These are phyloP conservation scores for Tuberolachnus salignus DNA, from an alignment of 2,888 invertebrate genomes.

Conservation along the genomic window DNA sequence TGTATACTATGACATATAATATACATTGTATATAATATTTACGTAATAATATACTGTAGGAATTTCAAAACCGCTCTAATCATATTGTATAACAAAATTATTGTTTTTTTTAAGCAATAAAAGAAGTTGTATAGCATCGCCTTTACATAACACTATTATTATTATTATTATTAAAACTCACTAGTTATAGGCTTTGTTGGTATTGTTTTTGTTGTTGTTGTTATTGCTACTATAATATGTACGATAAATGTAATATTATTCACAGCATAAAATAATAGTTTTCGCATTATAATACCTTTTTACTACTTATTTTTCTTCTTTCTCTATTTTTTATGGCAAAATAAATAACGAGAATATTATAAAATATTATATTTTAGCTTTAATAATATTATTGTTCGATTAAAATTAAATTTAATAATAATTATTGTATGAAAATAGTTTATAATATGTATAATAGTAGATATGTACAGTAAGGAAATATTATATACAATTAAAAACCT, in stretches of 20 bases:
- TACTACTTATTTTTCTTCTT: not conserved
- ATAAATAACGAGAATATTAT: no score
- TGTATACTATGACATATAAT: not conserved
- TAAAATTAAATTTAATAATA: no score
- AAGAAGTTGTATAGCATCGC: no score
- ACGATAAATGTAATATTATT: not conserved
- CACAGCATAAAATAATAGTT: not conserved
- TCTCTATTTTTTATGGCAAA: conserved; percentile 7
- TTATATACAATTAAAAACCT: not conserved
- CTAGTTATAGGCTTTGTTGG: conserved; percentile 23
- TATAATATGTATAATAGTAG: no score
- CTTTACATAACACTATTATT: no score
- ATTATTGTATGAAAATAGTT: no score
- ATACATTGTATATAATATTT: not conserved
- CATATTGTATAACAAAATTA: not conserved
- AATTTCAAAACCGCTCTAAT: not conserved
- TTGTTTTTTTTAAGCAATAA: not conserved
- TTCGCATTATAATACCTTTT: not conserved
- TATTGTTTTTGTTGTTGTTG: conserved; percentile 7
- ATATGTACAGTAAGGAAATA: no score
- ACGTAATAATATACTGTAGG: not conserved
- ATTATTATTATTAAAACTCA: no score
- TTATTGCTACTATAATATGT: conserved; percentile 9
- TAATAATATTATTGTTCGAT: no score
- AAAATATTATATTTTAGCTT: no score